A percentile compares a stretch with the other conserved stretches of the same genome.
phyloP scores from a whole-genome alignment of 1,140 invertebrate genomes.

The Manduca sexta region DNA sequence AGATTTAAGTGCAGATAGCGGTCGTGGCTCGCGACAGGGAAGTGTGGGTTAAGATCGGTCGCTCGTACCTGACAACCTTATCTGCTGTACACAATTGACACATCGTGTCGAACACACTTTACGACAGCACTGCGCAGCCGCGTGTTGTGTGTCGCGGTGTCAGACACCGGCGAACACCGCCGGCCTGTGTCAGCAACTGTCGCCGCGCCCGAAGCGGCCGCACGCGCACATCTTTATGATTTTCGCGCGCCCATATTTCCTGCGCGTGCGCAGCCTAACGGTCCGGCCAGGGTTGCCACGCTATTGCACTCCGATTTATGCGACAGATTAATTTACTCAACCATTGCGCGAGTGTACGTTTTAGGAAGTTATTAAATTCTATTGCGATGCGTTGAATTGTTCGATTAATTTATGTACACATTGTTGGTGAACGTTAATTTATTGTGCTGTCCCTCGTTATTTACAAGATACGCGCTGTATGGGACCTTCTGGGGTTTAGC shows the following conservation, averaged over 20 bases:
- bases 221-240: conserved; percentile 35
- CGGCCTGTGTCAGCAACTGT: conserved; percentile 16
- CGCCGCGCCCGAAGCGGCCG: conserved; percentile 5
- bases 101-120: too few species aligned
- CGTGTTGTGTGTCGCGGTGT: neutral
- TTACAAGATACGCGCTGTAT: too few species aligned
- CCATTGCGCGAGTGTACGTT: conserved; percentile 1
- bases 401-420: neutral
- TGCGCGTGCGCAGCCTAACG: conserved; percentile 29
- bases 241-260: conserved; percentile 43
- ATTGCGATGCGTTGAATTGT: neutral
- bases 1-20: too few species aligned
- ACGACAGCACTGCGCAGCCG: neutral
- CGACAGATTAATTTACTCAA: conserved; percentile 17
- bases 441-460: too few species aligned
- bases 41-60: too few species aligned
- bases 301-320: conserved; percentile 22
- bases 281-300: conserved; percentile 26
- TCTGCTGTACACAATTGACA: too few species aligned
- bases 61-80: too few species aligned
- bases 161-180: conserved; percentile 1
- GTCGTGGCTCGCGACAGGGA: too few species aligned
- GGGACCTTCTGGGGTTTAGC: too few species aligned
- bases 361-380: conserved; percentile 3
- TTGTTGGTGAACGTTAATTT: too few species aligned